Evolutionary conservation across 1,140 invertebrate species (phyloP), one percentile per base, ranked within the genome.

Genomic region (Tribolium castaneum): DNA sequence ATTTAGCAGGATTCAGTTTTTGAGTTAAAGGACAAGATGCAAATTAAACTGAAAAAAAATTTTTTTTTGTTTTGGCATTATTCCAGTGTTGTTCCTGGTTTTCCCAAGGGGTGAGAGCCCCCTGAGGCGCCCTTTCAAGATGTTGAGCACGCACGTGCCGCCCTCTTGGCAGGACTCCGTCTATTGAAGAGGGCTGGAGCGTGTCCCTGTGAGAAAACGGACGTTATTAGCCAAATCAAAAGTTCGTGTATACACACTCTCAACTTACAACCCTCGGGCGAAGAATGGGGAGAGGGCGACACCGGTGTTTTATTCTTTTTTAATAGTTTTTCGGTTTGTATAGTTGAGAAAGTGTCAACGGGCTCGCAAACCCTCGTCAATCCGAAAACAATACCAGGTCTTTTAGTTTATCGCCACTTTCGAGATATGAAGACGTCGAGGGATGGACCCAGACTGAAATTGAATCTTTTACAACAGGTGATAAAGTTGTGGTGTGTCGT

Each of bases 191-290:
- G 50, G 50, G 50, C 51, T 5, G 70, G 50, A 72, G 70, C 70
- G 70, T 72, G 70, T 19, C 70, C 22, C 22, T 56, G 51, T 75
- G 72, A 75, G 72, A 75, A 75, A 75, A 12, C 50, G 72, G 52
- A 56, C 54, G 54, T 54, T 75, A 75, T 75, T 75, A 75, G 72
- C 72, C 72, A 75, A 75, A 75, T 75, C 72, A 75, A 75, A 54
- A 54, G 51, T 75, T 75, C 54, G 35, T 75, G 52, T 72, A 16
- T 25, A 72, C 22, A 72, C 22, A 9, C 14, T 52, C 50, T 72
- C 19, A 16, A 59, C 14, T 72, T 72, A 50, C 19, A 34, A 12
- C 13, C 10, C 14, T 51, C 12, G 22, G 71, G 16, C 13, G 1
- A 74, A 3, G 22, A 25, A 19, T 19, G 50, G 10, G 72, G 70